Conservation (phyloP, 2,797 vertebrate species). For the Hemitrygon akajei region DNA sequence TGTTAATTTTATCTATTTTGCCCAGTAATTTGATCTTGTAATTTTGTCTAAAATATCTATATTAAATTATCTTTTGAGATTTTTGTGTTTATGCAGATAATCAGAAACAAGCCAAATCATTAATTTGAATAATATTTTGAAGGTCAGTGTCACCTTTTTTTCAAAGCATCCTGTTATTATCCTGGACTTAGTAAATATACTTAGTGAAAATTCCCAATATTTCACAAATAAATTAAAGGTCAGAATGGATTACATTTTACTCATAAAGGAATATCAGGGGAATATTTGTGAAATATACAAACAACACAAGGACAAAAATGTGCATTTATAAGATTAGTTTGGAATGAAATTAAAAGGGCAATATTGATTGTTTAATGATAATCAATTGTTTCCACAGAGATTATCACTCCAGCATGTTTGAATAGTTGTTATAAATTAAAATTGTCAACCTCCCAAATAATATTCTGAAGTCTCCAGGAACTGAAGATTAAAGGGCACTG, state of each 20-base stretch:
- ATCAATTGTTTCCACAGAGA: background rate
- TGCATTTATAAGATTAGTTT: conserved; percentile 1
- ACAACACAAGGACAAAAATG: background rate
- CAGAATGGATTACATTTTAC: conserved; percentile 24
- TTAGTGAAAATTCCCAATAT: background rate
- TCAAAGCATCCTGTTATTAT: background rate
- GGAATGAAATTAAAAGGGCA: conserved; percentile 32
- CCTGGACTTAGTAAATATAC: conserved; percentile 17
- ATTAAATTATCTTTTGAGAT: background rate
- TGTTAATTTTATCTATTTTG: background rate
- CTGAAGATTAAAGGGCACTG: background rate
- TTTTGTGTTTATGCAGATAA: conserved; percentile 15
- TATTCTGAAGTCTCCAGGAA: background rate
- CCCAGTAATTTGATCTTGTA: background rate
- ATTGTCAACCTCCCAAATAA: background rate
- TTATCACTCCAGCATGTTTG: background rate
- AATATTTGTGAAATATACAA: conserved; percentile 23
- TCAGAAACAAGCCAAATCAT: background rate
- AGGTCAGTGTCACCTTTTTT: conserved; percentile 22
- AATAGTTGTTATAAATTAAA: background rate
- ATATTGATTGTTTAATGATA: conserved; percentile 3
- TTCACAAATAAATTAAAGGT: conserved; percentile 32
- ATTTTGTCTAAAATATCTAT: conserved; percentile 8
- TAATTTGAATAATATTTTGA: conserved; percentile 13
- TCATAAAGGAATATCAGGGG: conserved; percentile 16